Conservation (phyloP, 2,888 invertebrate species). For the Stenoptilia bipunctidactyla region DNA sequence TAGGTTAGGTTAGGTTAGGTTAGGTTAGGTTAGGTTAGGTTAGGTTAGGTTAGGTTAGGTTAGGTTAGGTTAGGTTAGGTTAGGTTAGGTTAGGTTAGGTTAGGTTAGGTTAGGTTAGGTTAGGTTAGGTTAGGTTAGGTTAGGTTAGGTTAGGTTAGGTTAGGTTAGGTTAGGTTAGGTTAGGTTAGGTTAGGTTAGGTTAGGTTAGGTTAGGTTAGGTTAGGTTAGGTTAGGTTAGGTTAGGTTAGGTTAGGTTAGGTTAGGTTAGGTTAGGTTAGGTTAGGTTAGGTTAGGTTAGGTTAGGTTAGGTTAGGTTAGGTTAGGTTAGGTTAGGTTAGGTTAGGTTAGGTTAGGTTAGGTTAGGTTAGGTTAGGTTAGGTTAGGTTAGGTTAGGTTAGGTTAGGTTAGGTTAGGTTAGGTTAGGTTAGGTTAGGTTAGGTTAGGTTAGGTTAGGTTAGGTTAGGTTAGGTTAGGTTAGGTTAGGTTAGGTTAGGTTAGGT, state of each 20-base stretch:
- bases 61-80: slow-evolving; percentile 4
- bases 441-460: slow-evolving; percentile 18
- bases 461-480: slow-evolving; percentile 19
- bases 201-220: slow-evolving; percentile 4
- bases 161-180: slow-evolving; percentile 4
- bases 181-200: slow-evolving; percentile 4
- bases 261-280: slow-evolving; percentile 4
- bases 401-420: slow-evolving; percentile 18
- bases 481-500: slow-evolving; percentile 16
- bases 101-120: slow-evolving; percentile 4
- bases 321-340: slow-evolving; percentile 7
- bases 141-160: slow-evolving; percentile 4
- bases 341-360: slow-evolving; percentile 14
- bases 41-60: slow-evolving; percentile 4
- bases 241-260: slow-evolving; percentile 4
- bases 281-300: slow-evolving; percentile 4
- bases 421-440: slow-evolving; percentile 18
- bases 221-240: slow-evolving; percentile 4
- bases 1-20: slow-evolving; percentile 5
- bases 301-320: slow-evolving; percentile 4
- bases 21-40: slow-evolving; percentile 4
- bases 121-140: slow-evolving; percentile 4
- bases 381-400: slow-evolving; percentile 18
- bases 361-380: slow-evolving; percentile 17
- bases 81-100: slow-evolving; percentile 4